phyloP scores from a whole-genome alignment of 2,797 vertebrate species.

The Xiphorhynchus erythropygius region DNA sequence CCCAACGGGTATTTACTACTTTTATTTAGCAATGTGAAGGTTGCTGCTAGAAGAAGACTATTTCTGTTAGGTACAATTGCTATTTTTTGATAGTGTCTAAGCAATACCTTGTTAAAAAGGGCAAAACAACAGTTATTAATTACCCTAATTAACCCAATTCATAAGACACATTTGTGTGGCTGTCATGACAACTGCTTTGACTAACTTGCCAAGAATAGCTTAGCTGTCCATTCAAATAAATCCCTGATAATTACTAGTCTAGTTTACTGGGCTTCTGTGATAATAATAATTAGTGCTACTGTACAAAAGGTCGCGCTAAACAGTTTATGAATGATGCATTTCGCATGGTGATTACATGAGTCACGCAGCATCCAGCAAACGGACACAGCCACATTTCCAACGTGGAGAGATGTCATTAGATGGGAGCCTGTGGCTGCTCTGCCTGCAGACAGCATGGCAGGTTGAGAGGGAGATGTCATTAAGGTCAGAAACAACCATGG shows the following conservation, averaged over 20 bases:
- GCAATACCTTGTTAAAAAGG: conserved; percentile 73
- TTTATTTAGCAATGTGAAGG: conserved; percentile 2
- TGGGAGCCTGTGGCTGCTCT: conserved; percentile 7
- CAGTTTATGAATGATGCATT: conserved; percentile 87
- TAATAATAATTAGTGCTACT: conserved; percentile 92
- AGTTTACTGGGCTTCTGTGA: conserved; percentile 88
- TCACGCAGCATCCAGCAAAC: conserved; percentile 40
- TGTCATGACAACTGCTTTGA: conserved; percentile 84
- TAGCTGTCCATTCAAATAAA: conserved; percentile 92
- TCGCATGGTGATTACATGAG: conserved; percentile 80
- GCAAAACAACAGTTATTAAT: conserved; percentile 82
- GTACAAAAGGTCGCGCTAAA: conserved; percentile 88
- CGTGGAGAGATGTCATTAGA: neutral
- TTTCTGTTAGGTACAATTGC: conserved; percentile 33
- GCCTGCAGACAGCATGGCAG: neutral
- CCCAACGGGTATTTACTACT: conserved; percentile 4
- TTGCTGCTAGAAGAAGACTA: neutral
- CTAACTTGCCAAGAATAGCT: conserved; percentile 87
- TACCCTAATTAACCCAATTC: conserved; percentile 88
- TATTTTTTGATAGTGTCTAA: conserved; percentile 64
- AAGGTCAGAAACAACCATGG: neutral
- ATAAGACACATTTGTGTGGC: conserved; percentile 86
- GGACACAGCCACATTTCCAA: conserved; percentile 1
- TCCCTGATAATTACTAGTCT: conserved; percentile 90
- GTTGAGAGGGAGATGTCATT: neutral